Evolutionary conservation across 2,888 invertebrate species (phyloP).

Genomic region (Andrena haemorrhoa): DNA sequence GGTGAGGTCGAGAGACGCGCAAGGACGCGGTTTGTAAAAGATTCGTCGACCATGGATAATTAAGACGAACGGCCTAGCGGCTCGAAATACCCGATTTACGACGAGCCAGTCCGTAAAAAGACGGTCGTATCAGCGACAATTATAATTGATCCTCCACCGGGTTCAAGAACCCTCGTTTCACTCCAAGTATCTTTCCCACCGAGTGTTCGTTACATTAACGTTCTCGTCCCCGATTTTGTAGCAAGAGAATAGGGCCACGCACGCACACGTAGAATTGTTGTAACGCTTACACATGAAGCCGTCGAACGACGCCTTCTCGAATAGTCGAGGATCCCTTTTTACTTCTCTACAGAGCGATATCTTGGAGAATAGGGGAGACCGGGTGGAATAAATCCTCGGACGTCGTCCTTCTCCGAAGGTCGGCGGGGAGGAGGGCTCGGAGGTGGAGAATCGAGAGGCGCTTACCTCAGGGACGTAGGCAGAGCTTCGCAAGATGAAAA

Average conservation of each 20-base stretch:
- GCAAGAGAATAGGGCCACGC: not conserved
- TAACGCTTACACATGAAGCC: not conserved
- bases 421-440: not conserved
- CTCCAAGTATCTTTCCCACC: not conserved
- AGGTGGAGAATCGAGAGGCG: not conserved
- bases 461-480: slow-evolving; percentile 80
- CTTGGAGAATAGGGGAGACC: not conserved
- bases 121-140: not conserved
- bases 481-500: slow-evolving; percentile 77
- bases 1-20: not conserved
- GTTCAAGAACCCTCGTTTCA: slow-evolving; percentile 10
- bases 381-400: not conserved
- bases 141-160: slow-evolving; percentile 22
- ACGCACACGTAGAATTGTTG: not conserved
- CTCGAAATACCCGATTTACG: slow-evolving; percentile 6
- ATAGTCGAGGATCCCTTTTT: not conserved
- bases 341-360: not conserved
- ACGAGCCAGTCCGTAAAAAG: not conserved
- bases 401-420: not conserved
- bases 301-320: not conserved
- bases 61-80: slow-evolving; percentile 14
- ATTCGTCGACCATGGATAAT: slow-evolving; percentile 31
- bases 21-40: not conserved
- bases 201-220: not conserved
- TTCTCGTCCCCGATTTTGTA: not conserved